Conservation (phyloP, 2,113 vertebrate species). For the Nansenia antarctica region DNA sequence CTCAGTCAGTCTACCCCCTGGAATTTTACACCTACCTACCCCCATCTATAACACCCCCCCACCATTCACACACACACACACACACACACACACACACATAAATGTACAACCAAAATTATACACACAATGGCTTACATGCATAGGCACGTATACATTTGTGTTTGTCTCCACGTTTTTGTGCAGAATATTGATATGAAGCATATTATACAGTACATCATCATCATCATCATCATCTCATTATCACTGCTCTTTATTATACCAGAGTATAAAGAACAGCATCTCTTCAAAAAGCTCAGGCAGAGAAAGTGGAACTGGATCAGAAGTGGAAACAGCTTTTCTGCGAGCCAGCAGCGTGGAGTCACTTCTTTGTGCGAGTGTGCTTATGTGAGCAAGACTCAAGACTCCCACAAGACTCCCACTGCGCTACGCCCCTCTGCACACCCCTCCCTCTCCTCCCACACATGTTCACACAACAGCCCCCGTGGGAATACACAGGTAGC, state of each 20-base stretch:
- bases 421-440: neutral
- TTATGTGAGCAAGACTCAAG: neutral
- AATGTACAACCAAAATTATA: no score
- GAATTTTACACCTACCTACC: conserved; percentile 15
- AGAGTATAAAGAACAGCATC: neutral
- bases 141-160: neutral
- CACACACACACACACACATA: neutral
- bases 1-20: no score
- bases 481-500: conserved; percentile 7
- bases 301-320: neutral
- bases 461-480: neutral
- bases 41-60: neutral
- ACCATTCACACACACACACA: neutral
- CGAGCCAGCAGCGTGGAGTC: no score
- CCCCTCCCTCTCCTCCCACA: neutral
- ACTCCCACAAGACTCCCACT: neutral
- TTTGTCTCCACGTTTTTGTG: neutral
- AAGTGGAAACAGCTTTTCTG: no score
- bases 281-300: neutral
- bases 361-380: neutral
- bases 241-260: no score
- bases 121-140: neutral
- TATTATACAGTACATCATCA: neutral
- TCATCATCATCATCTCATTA: no score
- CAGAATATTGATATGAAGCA: neutral